Base-by-base conservation (phyloP, 2,888 invertebrate species). In the Microctonus hyperodae region DNA sequence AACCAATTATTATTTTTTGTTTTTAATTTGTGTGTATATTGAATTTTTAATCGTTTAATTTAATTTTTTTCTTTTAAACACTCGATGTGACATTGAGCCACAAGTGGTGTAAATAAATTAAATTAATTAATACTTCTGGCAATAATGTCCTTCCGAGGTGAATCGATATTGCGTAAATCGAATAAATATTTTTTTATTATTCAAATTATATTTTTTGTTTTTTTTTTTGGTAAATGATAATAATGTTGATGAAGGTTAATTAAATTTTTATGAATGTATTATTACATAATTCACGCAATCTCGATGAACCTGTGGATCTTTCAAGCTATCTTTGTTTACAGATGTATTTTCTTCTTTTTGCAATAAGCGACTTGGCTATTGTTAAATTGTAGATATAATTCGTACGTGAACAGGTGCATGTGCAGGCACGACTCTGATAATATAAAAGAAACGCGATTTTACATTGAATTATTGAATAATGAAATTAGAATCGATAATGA, bases 71-170 rank as follows among this genome's bases (percentile, higher is more conserved):
- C 70, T 70, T 69, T 64, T 62, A 60, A 58, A 69, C 67, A 72
- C 71, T 69, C 68, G 68, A 57, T 35, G 64, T 66, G 51, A 51
- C 63, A 64, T 65, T 60, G 64, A 65, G 65, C 51, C 62, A 61
- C 70, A 69, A 72, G 69, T 71, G 64, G 69, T 70, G 64, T 72
- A 75, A 75, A 75, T 74, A 70, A 78, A 74, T 76, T 73, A 76
- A 75, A 76, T 75, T 78, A 75, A 78, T 75, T 80, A 79, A 80
- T 80, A 80, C 79, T 79, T 80, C 79, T 78, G 79, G 79, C 79
- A 79, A 78, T 78, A 78, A 78, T 79, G 79, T 79, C 78, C 75
- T 79, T 77, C 71, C 72, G 73, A 74, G 73, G 74, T 72, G 70
- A 71, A 66, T 73, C 73, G 75, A 75, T 69, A 74, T 72, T 70